Base-by-base conservation (phyloP, 2,888 invertebrate species). In the Catocala sponsa region DNA sequence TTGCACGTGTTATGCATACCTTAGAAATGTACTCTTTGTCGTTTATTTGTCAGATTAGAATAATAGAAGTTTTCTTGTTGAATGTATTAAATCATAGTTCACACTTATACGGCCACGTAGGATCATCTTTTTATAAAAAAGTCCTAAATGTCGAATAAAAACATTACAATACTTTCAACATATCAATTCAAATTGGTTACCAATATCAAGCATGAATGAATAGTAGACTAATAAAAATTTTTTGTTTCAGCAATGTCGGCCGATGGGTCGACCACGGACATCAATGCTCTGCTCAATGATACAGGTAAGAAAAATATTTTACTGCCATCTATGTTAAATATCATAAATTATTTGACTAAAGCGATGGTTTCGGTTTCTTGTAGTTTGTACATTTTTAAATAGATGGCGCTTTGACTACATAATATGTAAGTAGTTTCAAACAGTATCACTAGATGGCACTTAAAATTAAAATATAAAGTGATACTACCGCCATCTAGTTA, bases 191-290 rank as follows among this genome's bases (percentile, higher is more conserved):
- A 6, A 35, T 6, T 35, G 0, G 0, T 2, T 35, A 35, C 5
- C 0, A 35, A 0, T 7, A 35, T 38, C 35, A 38, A 9, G 6
- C 9, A 1, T 38, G 35, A 38, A 38, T 6, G 35, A 38, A 7
- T 7, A 0, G 0, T 6, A 9, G 1, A 6, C 35, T 6, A 6
- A 44, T 13, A 15, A 46, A 4, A 4, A 10, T 12, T 46, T 50
- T 84, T 93, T 92, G 88, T 95, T 95, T 60, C 93, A 96, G 96
- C 95, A 82, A 95, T 95, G 95, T 95, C 96, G 91, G 94, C 95
- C 88, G 95, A 95, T 91, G 95, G 95, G 89, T 94, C 95, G 90
- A 95, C 94, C 86, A 95, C 95, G 86, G 95, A 95, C 81, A 95
- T 95, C 85, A 95, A 95, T 86, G 95, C 94, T 72, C 88, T 95